Conservation (phyloP, 2,797 vertebrate genomes). For the Streptopelia turtur region DNA sequence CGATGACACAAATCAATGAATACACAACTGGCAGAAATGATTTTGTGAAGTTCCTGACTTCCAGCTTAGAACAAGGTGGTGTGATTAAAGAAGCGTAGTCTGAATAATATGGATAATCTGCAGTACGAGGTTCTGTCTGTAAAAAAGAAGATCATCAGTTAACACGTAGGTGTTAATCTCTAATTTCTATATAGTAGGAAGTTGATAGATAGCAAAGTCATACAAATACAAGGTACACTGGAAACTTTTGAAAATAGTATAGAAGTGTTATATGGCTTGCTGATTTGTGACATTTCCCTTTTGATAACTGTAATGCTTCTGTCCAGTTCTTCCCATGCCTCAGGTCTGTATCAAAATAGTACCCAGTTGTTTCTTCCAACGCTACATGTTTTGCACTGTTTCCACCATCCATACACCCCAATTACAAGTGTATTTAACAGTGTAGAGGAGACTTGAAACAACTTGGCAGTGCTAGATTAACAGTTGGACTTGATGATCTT, state of each 20-base stretch:
- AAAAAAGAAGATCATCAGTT: neutral
- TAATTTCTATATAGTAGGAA: neutral
- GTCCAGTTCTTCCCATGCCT: neutral
- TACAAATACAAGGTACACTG: neutral
- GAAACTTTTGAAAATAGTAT: neutral
- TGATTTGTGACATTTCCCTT: neutral
- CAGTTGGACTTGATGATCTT: too few species aligned
- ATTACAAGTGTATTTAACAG: neutral
- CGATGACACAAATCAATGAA: constrained; percentile 84
- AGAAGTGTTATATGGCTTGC: neutral
- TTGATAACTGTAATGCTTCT: neutral
- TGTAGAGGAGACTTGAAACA: neutral
- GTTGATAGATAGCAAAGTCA: neutral
- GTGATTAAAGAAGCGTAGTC: neutral
- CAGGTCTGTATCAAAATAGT: neutral
- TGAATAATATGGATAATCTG: neutral
- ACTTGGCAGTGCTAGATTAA: too few species aligned
- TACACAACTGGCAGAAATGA: constrained; percentile 72
- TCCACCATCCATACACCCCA: neutral
- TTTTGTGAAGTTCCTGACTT: constrained; percentile 72
- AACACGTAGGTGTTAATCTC: neutral
- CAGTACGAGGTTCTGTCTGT: neutral
- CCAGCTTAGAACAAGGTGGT: constrained; percentile 38
- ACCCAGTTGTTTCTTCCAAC: neutral
- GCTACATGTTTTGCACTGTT: neutral